Conservation (phyloP, 2,888 invertebrate genomes). For the Glyphotaelius pellucidus region DNA sequence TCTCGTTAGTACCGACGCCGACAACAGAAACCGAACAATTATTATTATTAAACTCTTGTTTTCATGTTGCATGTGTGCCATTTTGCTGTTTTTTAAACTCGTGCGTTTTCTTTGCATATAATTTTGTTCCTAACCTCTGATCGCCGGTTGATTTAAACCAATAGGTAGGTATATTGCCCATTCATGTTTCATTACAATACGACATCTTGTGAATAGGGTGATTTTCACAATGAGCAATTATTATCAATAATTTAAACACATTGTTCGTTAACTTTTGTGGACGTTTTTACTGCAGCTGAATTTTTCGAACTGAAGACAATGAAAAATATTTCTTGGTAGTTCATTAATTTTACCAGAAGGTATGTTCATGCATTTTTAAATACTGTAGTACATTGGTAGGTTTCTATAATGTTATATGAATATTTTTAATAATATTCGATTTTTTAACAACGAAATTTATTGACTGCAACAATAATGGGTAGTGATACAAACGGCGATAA, state of each 20-base stretch:
- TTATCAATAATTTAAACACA: not conserved
- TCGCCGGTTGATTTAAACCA: not conserved
- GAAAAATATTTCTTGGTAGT: not conserved
- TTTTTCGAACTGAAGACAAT: not conserved
- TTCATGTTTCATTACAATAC: not conserved
- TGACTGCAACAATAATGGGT: no score
- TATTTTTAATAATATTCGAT: no score
- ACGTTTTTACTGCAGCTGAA: not conserved
- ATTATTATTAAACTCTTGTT: constrained; percentile 48
- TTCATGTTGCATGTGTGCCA: constrained; percentile 46
- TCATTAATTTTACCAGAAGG: no score
- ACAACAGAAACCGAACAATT: constrained; percentile 8
- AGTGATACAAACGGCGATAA: no score
- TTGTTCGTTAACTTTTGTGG: not conserved
- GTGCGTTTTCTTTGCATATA: not conserved
- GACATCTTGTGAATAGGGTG: not conserved
- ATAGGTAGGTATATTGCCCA: not conserved
- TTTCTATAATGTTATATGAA: no score
- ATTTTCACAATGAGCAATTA: not conserved
- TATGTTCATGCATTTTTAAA: not conserved
- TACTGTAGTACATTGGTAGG: not conserved
- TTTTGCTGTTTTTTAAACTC: not conserved
- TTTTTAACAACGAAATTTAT: no score
- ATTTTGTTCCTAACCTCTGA: not conserved
- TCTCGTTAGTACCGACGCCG: not conserved